Percentiles rank a stretch among this genome's conserved stretches.
phyloP scores from a whole-genome alignment of 1,140 invertebrate genomes.

The Bombus balteatus region DNA sequence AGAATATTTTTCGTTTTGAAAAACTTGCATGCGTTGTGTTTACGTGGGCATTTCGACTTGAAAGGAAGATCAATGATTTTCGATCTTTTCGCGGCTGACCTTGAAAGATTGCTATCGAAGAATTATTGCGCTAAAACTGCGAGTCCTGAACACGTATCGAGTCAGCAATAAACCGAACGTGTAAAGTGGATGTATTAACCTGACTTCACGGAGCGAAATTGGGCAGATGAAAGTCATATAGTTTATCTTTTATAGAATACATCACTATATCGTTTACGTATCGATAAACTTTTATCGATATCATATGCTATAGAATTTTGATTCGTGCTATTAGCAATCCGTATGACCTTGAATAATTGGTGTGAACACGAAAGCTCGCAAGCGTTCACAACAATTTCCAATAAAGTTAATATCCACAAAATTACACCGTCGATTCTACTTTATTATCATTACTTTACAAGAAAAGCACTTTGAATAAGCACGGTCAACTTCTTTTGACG shows the following conservation, averaged over 20 bases:
- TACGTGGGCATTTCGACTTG: constrained; percentile 5
- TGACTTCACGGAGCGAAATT: no score
- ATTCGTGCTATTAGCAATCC: background rate
- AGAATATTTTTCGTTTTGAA: background rate
- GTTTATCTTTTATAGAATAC: no score
- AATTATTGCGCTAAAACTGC: no score
- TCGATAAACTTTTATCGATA: no score
- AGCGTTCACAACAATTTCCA: background rate
- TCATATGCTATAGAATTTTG: background rate
- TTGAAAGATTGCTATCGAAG: constrained; percentile 51
- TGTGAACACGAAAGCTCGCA: background rate
- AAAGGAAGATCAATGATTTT: constrained; percentile 50
- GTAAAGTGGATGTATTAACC: no score
- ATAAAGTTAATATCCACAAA: background rate
- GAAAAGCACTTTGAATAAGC: background rate
- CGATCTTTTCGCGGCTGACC: constrained; percentile 48
- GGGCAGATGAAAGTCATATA: no score
- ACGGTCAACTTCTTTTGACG: background rate
- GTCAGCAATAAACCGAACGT: no score
- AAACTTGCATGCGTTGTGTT: background rate
- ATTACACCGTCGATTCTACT: background rate
- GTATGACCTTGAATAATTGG: background rate
- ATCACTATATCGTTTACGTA: no score
- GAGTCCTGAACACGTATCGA: no score
- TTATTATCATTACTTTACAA: background rate